phyloP scores from a whole-genome alignment of 2,113 vertebrate genomes.

The Bubalus kerabau region DNA sequence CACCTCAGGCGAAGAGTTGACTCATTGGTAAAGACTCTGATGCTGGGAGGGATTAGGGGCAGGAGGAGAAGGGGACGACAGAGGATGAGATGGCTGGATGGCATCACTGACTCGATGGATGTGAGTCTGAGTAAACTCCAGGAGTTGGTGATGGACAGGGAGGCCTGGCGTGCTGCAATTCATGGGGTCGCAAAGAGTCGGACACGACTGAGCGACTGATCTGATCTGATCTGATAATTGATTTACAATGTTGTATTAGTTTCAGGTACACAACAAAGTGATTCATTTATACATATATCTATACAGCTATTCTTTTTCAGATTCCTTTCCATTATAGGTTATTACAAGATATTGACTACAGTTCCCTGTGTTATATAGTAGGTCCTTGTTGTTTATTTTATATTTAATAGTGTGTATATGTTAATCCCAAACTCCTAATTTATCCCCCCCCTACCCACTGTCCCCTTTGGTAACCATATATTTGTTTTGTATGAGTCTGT shows the following conservation, averaged over 20 bases:
- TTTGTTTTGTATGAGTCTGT: neutral
- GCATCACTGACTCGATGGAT: too few relatives aligned
- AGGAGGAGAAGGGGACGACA: too few relatives aligned
- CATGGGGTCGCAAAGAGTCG: too few relatives aligned
- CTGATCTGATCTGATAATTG: neutral
- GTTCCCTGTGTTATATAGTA: neutral
- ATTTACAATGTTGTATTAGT: neutral
- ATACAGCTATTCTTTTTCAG: neutral
- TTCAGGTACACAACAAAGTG: neutral
- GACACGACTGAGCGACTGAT: too few relatives aligned
- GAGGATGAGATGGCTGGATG: too few relatives aligned
- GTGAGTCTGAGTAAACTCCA: too few relatives aligned
- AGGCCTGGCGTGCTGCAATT: too few relatives aligned
- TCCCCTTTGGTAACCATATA: neutral
- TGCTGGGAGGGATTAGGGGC: too few relatives aligned
- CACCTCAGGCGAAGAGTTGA: too few relatives aligned
- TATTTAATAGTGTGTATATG: neutral
- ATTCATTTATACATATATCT: neutral
- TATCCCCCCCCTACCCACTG: neutral
- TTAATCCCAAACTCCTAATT: neutral
- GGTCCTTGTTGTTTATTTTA: neutral
- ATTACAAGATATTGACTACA: neutral
- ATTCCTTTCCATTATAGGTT: neutral
- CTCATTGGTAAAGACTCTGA: too few relatives aligned
- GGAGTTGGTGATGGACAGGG: too few relatives aligned